Conservation (phyloP, 2,797 vertebrate genomes). For the Tapera naevia region DNA sequence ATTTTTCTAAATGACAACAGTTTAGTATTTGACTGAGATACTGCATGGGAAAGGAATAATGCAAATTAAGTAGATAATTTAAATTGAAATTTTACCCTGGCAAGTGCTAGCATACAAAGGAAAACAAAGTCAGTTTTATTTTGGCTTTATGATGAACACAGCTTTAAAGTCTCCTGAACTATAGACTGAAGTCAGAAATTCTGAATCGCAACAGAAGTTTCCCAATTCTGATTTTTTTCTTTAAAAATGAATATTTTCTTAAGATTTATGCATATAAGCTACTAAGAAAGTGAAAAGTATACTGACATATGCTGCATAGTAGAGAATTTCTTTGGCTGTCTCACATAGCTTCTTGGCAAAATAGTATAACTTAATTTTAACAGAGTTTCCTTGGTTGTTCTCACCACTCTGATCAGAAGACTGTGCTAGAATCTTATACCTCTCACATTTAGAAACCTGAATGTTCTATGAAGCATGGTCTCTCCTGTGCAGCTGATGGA, state of each 20-base stretch:
- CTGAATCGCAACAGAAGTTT: background rate
- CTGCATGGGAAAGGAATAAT: background rate
- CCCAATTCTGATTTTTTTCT: background rate
- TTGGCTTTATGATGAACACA: background rate
- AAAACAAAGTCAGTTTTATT: background rate
- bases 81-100: background rate
- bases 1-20: background rate
- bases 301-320: fast-evolving
- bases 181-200: background rate
- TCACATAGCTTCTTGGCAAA: background rate
- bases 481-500: background rate
- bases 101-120: background rate
- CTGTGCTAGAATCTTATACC: background rate
- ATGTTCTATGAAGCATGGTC: background rate
- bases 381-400: background rate
- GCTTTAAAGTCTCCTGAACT: background rate
- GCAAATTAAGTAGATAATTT: slow-evolving; percentile 2
- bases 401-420: background rate
- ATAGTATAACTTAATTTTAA: background rate
- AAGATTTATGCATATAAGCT: background rate
- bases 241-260: background rate
- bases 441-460: background rate
- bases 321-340: background rate
- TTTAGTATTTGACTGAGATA: background rate
- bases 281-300: background rate